Conservation (phyloP, 2,113 vertebrate species). For the Rynchops niger region DNA sequence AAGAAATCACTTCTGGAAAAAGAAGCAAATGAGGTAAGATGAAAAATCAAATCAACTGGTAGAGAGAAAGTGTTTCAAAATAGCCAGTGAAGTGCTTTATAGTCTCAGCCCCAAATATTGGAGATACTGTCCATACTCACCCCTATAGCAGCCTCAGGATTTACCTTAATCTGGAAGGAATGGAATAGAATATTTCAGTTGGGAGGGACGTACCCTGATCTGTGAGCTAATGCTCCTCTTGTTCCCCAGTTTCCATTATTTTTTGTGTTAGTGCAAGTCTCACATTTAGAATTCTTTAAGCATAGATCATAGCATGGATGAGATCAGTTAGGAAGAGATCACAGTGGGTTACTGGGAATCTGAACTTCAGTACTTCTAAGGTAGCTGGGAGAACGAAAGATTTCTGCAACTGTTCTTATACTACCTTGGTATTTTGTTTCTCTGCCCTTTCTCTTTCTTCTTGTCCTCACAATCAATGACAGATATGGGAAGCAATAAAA, state of each 20-base stretch:
- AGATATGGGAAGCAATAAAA: constrained; percentile 93
- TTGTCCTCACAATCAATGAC: not conserved
- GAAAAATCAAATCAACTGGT: not conserved
- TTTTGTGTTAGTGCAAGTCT: not conserved
- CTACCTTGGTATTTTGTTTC: not conserved
- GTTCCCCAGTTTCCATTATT: not conserved
- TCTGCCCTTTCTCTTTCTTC: not conserved
- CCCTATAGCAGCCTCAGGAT: not conserved
- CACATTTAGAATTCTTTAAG: not conserved
- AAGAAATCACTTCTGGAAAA: constrained; percentile 92
- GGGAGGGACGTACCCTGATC: not conserved
- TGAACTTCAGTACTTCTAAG: not conserved
- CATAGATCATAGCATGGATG: no score
- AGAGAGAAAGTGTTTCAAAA: not conserved
- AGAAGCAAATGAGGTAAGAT: constrained; percentile 85
- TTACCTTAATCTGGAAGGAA: not conserved
- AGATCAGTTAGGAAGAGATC: not conserved
- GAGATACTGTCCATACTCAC: not conserved
- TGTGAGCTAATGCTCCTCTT: not conserved
- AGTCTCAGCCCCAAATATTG: not conserved
- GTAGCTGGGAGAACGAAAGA: not conserved
- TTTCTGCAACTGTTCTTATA: not conserved
- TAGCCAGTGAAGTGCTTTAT: not conserved
- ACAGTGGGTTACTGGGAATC: not conserved
- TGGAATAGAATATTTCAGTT: not conserved